Conservation (phyloP, 2,888 invertebrate species). For the Mythimna vitellina region DNA sequence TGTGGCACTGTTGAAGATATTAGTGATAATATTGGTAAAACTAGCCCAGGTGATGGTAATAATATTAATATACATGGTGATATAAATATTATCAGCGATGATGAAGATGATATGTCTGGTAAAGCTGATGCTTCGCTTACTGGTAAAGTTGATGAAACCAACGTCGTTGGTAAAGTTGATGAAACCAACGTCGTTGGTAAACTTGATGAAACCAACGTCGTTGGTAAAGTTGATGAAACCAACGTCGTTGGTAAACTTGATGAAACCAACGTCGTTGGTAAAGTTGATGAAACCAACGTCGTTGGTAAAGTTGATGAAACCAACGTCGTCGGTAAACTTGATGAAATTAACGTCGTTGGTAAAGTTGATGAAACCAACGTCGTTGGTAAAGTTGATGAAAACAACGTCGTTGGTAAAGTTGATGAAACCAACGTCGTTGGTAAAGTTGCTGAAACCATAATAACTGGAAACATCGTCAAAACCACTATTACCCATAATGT, state of each 20-base stretch:
- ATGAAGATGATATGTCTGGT: neutral
- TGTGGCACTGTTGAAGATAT: neutral
- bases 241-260: neutral
- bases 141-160: neutral
- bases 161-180: neutral
- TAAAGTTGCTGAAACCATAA: neutral
- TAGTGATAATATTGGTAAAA: slow-evolving; percentile 1
- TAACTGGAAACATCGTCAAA: neutral
- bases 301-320: neutral
- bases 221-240: neutral
- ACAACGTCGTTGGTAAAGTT: too few species aligned
- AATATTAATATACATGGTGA: neutral
- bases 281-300: neutral
- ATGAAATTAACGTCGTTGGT: too few species aligned
- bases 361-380: neutral
- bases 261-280: too few species aligned
- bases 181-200: neutral
- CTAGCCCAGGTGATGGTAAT: neutral
- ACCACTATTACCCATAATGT: neutral
- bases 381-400: neutral
- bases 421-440: neutral
- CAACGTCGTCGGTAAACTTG: neutral
- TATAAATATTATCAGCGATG: slow-evolving; percentile 23
- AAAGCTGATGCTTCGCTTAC: neutral
- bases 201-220: neutral